Evolutionary conservation across 2,113 vertebrate species (phyloP).

Genomic region (Laticauda colubrina): DNA sequence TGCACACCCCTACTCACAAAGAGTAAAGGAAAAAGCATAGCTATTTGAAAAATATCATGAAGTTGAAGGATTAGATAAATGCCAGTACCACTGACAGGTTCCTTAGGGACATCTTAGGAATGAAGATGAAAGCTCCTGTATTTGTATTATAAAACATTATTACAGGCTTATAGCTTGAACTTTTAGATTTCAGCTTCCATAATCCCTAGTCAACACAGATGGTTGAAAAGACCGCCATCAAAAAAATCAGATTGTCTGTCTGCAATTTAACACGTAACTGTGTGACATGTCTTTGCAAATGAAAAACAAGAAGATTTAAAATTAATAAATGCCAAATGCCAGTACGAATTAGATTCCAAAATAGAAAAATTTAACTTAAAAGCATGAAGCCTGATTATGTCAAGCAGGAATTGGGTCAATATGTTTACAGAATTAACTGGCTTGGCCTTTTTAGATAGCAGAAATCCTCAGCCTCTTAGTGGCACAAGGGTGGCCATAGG

Average conservation of each 20-base stretch:
- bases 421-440: background rate
- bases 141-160: background rate
- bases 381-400: background rate
- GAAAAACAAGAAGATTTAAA: background rate
- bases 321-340: background rate
- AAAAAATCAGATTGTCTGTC: background rate
- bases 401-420: background rate
- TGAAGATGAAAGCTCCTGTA: background rate
- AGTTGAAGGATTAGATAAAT: background rate
- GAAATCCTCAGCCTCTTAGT: background rate
- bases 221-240: background rate
- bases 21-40: background rate
- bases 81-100: background rate
- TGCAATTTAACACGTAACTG: background rate
- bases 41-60: background rate
- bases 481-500: background rate
- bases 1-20: background rate
- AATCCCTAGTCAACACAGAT: background rate
- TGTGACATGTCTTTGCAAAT: background rate
- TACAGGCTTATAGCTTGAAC: background rate
- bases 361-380: background rate
- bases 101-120: background rate
- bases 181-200: background rate
- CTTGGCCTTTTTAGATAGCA: background rate
- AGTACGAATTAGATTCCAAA: background rate